These are phyloP conservation scores for Pseudorhombus dupliciocellatus DNA, from an alignment of 2,113 vertebrate genomes.

Conservation along the genomic window DNA sequence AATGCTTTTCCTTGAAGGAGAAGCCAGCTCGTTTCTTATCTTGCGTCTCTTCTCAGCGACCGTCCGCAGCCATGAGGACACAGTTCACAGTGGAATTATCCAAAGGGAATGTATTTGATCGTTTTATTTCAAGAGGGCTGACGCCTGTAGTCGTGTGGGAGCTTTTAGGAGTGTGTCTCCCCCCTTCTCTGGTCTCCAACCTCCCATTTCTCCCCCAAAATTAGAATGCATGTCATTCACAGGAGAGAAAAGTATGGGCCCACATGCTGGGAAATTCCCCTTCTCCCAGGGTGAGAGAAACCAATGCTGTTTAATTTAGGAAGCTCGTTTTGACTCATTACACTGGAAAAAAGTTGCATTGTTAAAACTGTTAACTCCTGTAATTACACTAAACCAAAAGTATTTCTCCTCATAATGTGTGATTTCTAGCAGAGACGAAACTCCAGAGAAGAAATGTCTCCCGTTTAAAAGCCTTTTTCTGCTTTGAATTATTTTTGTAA, in stretches of 20 bases:
- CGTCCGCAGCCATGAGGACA: not conserved
- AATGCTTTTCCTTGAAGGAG: not conserved
- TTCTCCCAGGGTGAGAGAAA: constrained; percentile 70
- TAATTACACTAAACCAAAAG: not conserved
- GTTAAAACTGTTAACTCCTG: constrained; percentile 30
- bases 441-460: not conserved
- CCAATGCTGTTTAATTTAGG: constrained; percentile 68
- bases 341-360: constrained; percentile 32
- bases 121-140: constrained; percentile 21
- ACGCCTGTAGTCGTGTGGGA: constrained; percentile 27
- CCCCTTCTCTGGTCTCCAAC: constrained; percentile 30
- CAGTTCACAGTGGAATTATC: not conserved
- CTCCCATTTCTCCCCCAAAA: constrained; percentile 70
- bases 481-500: not conserved
- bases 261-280: constrained; percentile 79
- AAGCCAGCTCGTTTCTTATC: not conserved
- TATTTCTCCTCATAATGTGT: not conserved
- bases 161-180: constrained; percentile 8
- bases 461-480: constrained; percentile 13
- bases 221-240: constrained; percentile 81
- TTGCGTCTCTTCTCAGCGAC: not conserved
- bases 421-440: not conserved
- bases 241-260: constrained; percentile 74
- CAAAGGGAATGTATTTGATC: constrained; percentile 14
- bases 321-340: constrained; percentile 63